Percentiles rank a stretch among this genome's conserved stretches.
Conservation (phyloP, 2,113 vertebrate genomes). For the Oostethus manadensis region DNA sequence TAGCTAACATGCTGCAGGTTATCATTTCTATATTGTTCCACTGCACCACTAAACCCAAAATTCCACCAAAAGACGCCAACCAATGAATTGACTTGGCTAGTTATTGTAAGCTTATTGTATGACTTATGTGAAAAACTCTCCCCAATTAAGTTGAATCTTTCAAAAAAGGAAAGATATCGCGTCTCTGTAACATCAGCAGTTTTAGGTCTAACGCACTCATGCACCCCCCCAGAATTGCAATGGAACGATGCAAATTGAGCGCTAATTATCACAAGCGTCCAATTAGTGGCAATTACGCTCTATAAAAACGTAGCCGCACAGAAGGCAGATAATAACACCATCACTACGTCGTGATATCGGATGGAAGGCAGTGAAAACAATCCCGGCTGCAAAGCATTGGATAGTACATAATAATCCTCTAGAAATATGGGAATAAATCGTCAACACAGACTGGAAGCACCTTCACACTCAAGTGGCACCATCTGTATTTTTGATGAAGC, state of each 20-base stretch:
- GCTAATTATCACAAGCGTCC: conserved; percentile 88
- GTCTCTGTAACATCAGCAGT: conserved; percentile 65
- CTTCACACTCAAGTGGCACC: conserved; percentile 33
- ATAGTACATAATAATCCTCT: conserved; percentile 39
- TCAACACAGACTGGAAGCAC: not conserved
- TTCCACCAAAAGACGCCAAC: too few relatives aligned
- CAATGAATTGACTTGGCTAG: too few relatives aligned
- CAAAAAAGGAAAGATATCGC: conserved; percentile 58
- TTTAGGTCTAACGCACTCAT: too few relatives aligned
- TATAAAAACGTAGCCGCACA: conserved; percentile 83
- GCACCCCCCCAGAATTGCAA: conserved; percentile 69
- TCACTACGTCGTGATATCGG: conserved; percentile 73
- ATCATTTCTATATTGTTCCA: too few relatives aligned
- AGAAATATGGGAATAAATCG: not conserved
- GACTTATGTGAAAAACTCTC: conserved; percentile 26
- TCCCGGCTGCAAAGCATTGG: conserved; percentile 10
- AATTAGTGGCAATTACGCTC: conserved; percentile 93
- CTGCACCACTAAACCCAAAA: too few relatives aligned
- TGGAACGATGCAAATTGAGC: conserved; percentile 84
- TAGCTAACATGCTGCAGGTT: too few relatives aligned
- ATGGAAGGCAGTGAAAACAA: conserved; percentile 31
- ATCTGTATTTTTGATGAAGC: conserved; percentile 67
- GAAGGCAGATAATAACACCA: conserved; percentile 75
- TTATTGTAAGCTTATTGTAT: too few relatives aligned
- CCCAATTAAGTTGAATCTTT: conserved; percentile 66